Percentiles rank a stretch among this genome's conserved stretches.
phyloP scores from a whole-genome alignment of 2,888 invertebrate genomes.

The Idaea dimidiata region DNA sequence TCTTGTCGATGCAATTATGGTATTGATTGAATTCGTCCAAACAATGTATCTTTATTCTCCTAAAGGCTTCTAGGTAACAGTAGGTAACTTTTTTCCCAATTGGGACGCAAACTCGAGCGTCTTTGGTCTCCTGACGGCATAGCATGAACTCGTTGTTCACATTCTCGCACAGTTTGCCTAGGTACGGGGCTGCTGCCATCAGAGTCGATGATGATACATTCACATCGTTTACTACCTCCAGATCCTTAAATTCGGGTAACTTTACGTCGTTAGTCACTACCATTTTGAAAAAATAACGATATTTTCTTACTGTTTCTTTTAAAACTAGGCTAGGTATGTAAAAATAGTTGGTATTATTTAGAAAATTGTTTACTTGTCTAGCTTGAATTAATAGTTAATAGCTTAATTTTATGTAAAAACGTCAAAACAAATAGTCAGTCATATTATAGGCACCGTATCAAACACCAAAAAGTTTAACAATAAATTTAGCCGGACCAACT shows the following conservation, averaged over 20 bases:
- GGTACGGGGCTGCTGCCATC: conserved; percentile 91
- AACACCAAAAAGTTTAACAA: neutral
- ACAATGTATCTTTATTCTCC: conserved; percentile 90
- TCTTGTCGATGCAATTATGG: conserved; percentile 86
- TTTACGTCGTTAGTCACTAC: conserved; percentile 82
- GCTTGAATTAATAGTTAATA: neutral
- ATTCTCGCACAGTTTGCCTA: conserved; percentile 94
- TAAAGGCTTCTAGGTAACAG: conserved; percentile 92
- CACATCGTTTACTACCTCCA: conserved; percentile 50
- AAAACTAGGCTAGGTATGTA: neutral
- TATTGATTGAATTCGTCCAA: conserved; percentile 91
- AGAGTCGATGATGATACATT: conserved; percentile 90
- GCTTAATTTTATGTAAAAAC: neutral
- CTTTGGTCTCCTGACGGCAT: conserved; percentile 89
- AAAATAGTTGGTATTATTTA: neutral
- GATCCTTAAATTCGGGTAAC: conserved; percentile 86
- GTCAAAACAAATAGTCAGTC: neutral
- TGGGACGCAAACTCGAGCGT: conserved; percentile 90
- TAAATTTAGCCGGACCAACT: too few relatives aligned
- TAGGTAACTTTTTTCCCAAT: conserved; percentile 94
- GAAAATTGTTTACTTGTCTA: neutral
- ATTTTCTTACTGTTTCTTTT: neutral
- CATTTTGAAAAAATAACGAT: conserved; percentile 58
- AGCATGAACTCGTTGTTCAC: conserved; percentile 97
- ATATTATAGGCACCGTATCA: neutral